These are phyloP conservation scores for Zosterops borbonicus DNA, from an alignment of 2,113 vertebrate genomes.

Conservation along the genomic window DNA sequence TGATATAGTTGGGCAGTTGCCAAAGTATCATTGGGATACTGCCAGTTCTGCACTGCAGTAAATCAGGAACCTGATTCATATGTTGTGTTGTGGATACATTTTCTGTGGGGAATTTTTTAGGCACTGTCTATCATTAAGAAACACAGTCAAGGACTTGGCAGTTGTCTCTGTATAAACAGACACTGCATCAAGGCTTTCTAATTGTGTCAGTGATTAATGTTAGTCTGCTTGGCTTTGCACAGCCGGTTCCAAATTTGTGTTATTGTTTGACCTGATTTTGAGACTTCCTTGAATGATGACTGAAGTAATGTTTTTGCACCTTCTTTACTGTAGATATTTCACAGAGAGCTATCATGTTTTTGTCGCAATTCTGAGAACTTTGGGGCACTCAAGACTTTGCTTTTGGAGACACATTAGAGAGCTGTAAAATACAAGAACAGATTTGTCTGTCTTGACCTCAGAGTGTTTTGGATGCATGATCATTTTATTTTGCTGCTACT, in stretches of 20 bases:
- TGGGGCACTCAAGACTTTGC: not conserved
- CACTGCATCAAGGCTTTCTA: not conserved
- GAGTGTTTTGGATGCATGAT: not conserved
- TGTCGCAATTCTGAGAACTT: not conserved
- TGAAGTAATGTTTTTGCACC: not conserved
- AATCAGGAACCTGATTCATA: constrained; percentile 25
- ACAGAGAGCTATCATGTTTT: not conserved
- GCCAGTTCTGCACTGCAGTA: constrained; percentile 69
- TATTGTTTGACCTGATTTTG: constrained; percentile 2
- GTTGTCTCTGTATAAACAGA: not conserved
- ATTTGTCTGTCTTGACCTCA: not conserved
- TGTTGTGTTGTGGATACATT: not conserved
- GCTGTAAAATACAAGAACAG: not conserved
- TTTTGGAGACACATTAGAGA: not conserved
- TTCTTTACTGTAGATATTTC: not conserved
- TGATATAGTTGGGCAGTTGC: constrained; percentile 2
- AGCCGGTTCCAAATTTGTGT: not conserved
- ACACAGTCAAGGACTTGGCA: not conserved
- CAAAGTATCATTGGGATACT: constrained; percentile 5
- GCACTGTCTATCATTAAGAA: not conserved
- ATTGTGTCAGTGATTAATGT: not conserved
- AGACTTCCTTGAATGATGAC: not conserved
- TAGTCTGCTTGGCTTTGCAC: not conserved
- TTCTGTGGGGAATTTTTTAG: not conserved
- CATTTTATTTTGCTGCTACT: not conserved